Conservation (phyloP, 2,888 invertebrate genomes). For the Holacanthella duospinosa region DNA sequence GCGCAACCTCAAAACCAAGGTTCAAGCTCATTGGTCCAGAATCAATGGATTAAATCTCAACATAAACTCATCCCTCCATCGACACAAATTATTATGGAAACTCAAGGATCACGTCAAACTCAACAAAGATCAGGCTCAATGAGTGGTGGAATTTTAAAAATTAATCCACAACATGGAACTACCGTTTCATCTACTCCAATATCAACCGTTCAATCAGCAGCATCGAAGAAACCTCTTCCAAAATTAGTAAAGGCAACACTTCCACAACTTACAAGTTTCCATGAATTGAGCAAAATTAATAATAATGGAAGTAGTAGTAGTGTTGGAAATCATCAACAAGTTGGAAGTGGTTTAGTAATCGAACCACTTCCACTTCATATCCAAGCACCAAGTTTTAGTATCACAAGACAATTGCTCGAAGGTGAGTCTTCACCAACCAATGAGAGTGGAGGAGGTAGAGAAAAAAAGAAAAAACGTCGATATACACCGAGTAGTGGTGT, state of each 20-base stretch:
- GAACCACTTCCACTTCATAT: neutral
- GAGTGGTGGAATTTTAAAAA: neutral
- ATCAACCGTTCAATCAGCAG: neutral
- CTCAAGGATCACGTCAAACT: too few relatives aligned
- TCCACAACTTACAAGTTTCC: neutral
- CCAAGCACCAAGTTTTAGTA: slow-evolving; percentile 4
- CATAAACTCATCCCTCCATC: too few relatives aligned
- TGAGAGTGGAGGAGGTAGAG: neutral
- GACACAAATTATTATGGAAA: too few relatives aligned
- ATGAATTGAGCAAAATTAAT: neutral
- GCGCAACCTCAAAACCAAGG: too few relatives aligned
- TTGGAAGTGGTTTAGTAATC: neutral
- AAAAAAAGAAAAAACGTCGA: neutral
- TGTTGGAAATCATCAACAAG: neutral
- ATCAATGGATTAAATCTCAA: too few relatives aligned
- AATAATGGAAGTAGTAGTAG: neutral
- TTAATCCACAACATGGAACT: neutral
- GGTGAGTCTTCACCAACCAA: neutral
- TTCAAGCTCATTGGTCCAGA: too few relatives aligned
- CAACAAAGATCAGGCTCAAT: too few relatives aligned
- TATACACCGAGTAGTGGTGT: neutral
- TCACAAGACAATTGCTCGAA: slow-evolving; percentile 3
- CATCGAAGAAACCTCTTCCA: neutral
- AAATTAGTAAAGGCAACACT: neutral
- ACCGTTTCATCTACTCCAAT: neutral